These are phyloP conservation scores for Stictonetta naevosa DNA, from an alignment of 2,113 vertebrate species.

Conservation along the genomic window DNA sequence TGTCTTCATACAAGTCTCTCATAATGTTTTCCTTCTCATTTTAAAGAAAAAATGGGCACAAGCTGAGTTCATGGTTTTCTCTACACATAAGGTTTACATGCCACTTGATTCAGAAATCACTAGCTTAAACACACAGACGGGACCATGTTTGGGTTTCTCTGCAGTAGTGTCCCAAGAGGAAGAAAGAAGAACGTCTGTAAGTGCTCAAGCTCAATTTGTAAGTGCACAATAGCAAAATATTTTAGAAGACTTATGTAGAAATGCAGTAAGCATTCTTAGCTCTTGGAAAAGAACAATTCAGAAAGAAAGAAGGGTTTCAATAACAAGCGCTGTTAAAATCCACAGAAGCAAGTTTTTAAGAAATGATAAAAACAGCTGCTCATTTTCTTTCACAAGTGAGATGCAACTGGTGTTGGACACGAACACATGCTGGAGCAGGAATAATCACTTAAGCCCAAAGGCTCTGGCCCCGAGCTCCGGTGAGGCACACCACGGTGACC, in stretches of 20 bases:
- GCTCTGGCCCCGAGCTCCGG: neutral
- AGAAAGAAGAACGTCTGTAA: neutral
- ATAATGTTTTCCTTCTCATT: neutral
- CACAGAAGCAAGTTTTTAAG: neutral
- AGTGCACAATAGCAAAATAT: neutral
- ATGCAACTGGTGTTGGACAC: rapidly evolving
- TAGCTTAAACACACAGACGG: neutral
- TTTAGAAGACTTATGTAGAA: neutral
- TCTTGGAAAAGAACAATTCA: neutral
- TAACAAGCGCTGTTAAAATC: neutral
- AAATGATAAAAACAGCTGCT: neutral
- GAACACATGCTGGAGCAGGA: neutral
- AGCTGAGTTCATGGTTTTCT: neutral
- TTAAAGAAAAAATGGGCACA: neutral
- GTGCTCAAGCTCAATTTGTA: neutral
- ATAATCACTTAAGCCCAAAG: rapidly evolving
- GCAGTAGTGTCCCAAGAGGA: neutral
- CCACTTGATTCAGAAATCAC: neutral
- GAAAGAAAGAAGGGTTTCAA: neutral
- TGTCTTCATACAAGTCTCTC: neutral
- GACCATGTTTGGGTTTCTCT: neutral
- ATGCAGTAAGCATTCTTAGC: neutral
- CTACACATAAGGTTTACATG: neutral
- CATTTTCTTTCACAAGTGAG: neutral
- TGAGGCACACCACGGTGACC: rapidly evolving